Percentiles rank a stretch among this genome's conserved stretches.
These are phyloP conservation scores for Ciconia stormi DNA, from an alignment of 2,113 vertebrate genomes.

Conservation along the genomic window DNA sequence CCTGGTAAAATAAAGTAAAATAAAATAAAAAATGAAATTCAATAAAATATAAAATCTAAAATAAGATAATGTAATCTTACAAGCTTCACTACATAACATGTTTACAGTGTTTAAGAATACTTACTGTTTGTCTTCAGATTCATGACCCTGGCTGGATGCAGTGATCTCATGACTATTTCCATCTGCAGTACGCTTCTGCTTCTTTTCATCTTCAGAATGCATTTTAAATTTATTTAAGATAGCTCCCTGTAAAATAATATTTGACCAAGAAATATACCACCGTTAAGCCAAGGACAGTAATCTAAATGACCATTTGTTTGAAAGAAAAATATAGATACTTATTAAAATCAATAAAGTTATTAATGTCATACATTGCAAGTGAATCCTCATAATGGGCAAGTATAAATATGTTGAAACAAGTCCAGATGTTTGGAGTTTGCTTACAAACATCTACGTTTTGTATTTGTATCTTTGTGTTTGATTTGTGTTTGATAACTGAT, in stretches of 20 bases:
- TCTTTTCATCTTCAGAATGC: not conserved
- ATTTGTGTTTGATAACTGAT: not conserved
- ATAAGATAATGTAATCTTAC: not conserved
- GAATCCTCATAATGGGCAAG: not conserved
- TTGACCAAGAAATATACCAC: not conserved
- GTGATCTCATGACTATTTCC: not conserved
- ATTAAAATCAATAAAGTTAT: not conserved
- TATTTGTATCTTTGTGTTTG: not conserved
- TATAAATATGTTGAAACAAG: not conserved
- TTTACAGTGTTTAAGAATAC: not conserved
- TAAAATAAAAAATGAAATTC: not conserved
- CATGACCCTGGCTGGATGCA: not conserved
- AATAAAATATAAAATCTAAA: not conserved
- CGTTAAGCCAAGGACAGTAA: not conserved
- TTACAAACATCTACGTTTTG: not conserved
- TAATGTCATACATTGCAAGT: not conserved
- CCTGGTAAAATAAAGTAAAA: not conserved
- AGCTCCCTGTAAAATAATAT: not conserved
- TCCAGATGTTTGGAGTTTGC: not conserved
- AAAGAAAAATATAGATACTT: not conserved
- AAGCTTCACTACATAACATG: not conserved
- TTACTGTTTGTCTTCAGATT: constrained; percentile 32
- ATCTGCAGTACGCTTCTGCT: not conserved
- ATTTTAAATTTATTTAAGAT: constrained; percentile 26
- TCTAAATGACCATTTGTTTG: not conserved